These are phyloP conservation scores for Trileptium ribeirensis DNA, from an alignment of 2,888 invertebrate genomes.

Conservation along the genomic window DNA sequence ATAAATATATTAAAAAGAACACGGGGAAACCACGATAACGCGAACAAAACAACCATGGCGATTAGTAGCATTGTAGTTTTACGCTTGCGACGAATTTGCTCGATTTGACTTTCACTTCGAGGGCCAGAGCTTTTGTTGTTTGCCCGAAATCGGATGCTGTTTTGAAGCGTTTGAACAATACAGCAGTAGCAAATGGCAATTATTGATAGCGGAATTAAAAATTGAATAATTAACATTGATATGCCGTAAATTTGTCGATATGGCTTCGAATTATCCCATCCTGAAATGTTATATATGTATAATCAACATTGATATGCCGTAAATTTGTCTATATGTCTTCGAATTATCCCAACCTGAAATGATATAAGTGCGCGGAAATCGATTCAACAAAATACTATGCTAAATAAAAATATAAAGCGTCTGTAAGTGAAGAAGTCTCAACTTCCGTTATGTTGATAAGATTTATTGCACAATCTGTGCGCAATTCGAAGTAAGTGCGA, in stretches of 20 bases:
- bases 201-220: conserved; percentile 11
- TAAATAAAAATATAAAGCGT: no score
- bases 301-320: conserved; percentile 7
- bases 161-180: neutral
- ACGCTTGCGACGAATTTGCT: neutral
- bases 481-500: no score
- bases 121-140: neutral
- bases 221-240: conserved; percentile 8
- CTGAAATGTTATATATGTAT: neutral
- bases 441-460: no score
- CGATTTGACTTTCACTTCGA: conserved; percentile 1
- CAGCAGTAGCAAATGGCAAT: conserved; percentile 4
- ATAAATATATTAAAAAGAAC: conserved; percentile 17
- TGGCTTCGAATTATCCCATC: neutral
- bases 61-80: conserved; percentile 13
- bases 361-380: no score
- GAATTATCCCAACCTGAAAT: neutral
- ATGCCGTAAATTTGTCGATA: conserved; percentile 1
- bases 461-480: no score
- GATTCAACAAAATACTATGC: no score
- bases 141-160: neutral
- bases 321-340: neutral
- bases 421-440: no score
- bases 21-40: conserved; percentile 8
- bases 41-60: conserved; percentile 15